Conservation (phyloP, 2,888 invertebrate species). For the Achlya flavicornis region DNA sequence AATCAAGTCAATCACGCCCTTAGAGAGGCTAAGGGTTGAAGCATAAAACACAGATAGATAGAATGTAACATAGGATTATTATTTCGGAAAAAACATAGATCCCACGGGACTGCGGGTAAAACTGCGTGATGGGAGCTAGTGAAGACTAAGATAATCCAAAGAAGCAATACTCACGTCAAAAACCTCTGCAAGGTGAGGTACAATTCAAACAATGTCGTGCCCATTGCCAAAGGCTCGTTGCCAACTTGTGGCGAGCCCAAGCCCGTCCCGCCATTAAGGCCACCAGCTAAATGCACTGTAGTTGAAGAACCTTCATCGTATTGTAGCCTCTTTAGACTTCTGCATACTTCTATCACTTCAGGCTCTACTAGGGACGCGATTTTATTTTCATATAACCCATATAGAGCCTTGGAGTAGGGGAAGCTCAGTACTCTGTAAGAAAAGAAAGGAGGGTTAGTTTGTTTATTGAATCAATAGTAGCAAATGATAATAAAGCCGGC, state of each 20-base stretch:
- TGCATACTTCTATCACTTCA: conserved; percentile 88
- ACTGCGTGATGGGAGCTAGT: too few relatives aligned
- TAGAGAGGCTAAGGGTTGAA: too few relatives aligned
- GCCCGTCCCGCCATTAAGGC: conserved; percentile 79
- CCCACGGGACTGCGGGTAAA: too few relatives aligned
- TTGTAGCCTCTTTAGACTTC: conserved; percentile 86
- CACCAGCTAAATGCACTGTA: conserved; percentile 77
- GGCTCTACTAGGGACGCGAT: conserved; percentile 88
- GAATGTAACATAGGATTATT: too few relatives aligned
- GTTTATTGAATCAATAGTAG: too few relatives aligned
- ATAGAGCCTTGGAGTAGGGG: conserved; percentile 89
- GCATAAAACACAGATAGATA: too few relatives aligned
- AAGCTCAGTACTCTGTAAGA: conserved; percentile 86
- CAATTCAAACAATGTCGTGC: conserved; percentile 95
- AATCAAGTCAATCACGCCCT: too few relatives aligned
- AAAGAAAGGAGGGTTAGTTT: conserved; percentile 33
- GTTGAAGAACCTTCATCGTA: conserved; percentile 76
- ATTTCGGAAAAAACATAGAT: too few relatives aligned
- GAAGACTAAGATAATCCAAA: not conserved
- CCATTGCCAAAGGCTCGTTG: conserved; percentile 89
- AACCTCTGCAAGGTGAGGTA: conserved; percentile 96
- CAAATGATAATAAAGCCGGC: too few relatives aligned
- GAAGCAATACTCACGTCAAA: conserved; percentile 84
- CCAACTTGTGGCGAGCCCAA: conserved; percentile 75
- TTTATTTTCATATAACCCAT: conserved; percentile 88